A percentile compares a stretch with the other conserved stretches of the same genome.
Evolutionary conservation across 2,888 invertebrate genomes (phyloP).

Genomic region (Hydropsyche betteni): DNA sequence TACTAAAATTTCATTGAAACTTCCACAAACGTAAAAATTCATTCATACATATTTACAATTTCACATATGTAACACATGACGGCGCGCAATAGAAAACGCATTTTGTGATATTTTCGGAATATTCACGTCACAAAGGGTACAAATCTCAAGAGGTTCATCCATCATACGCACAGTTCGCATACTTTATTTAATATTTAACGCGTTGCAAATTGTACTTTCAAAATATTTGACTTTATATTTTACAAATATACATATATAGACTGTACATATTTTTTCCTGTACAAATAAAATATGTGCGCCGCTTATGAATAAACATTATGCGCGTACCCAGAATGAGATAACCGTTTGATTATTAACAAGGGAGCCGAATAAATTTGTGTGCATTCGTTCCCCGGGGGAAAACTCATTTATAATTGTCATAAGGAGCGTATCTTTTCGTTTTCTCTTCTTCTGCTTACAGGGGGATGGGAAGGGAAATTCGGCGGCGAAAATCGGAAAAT

Average conservation of each 20-base stretch:
- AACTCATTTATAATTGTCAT: conserved; percentile 41
- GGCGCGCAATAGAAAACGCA: too few species aligned
- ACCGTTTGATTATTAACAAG: conserved; percentile 31
- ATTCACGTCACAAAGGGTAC: too few species aligned
- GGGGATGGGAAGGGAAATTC: too few species aligned
- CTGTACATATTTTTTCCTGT: neutral
- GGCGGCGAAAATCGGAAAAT: too few species aligned
- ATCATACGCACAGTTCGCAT: conserved; percentile 15
- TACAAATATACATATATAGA: neutral
- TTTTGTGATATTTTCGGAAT: too few species aligned
- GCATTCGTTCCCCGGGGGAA: conserved; percentile 33
- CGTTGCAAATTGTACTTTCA: conserved; percentile 8
- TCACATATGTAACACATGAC: too few species aligned
- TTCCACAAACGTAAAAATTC: too few species aligned
- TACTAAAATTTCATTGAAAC: too few species aligned
- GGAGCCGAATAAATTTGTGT: conserved; percentile 35
- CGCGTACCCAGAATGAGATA: neutral
- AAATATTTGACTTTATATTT: conserved; percentile 9
- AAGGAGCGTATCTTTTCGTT: conserved; percentile 18
- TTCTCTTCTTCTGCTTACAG: neutral
- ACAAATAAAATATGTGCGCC: conserved; percentile 1
- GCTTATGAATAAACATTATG: conserved; percentile 17
- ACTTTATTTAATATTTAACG: neutral
- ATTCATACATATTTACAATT: too few species aligned
- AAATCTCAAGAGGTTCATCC: conserved; percentile 9